Evolutionary conservation across 2,888 invertebrate genomes (phyloP).

Genomic region (Thera obeliscata): DNA sequence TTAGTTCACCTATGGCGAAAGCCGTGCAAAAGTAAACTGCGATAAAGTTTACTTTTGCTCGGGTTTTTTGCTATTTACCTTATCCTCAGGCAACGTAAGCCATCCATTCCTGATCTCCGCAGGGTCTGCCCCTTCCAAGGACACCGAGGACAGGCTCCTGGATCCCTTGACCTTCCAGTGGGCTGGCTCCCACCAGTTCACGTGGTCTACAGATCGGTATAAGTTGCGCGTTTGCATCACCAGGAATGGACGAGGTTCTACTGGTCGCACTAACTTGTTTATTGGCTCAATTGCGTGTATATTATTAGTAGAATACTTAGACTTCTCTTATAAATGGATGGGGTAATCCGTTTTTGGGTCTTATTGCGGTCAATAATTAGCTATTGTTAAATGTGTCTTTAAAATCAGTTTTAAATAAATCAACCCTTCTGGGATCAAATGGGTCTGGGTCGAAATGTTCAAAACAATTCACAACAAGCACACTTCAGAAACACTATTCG

Average conservation of each 20-base stretch:
- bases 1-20: too few species aligned
- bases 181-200: slow-evolving; percentile 75
- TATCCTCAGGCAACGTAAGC: slow-evolving; percentile 65
- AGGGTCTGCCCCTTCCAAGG: slow-evolving; percentile 65
- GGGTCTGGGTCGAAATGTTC: too few species aligned
- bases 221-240: slow-evolving; percentile 63
- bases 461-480: too few species aligned
- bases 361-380: neutral
- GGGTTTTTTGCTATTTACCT: slow-evolving; percentile 52
- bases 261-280: slow-evolving; percentile 7
- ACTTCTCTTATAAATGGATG: neutral
- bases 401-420: too few species aligned
- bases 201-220: slow-evolving; percentile 65
- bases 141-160: slow-evolving; percentile 63
- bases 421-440: too few species aligned
- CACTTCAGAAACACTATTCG: too few species aligned
- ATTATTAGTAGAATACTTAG: neutral
- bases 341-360: neutral
- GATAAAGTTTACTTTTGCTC: too few species aligned
- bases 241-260: slow-evolving; percentile 12
- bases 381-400: too few species aligned
- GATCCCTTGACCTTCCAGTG: slow-evolving; percentile 61
- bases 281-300: slow-evolving; percentile 2
- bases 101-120: slow-evolving; percentile 73
- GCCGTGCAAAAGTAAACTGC: too few species aligned